A percentile compares a stretch with the other conserved stretches of the same genome.
These are phyloP conservation scores for Okamejei kenojei DNA, from an alignment of 2,797 vertebrate genomes.

Conservation along the genomic window DNA sequence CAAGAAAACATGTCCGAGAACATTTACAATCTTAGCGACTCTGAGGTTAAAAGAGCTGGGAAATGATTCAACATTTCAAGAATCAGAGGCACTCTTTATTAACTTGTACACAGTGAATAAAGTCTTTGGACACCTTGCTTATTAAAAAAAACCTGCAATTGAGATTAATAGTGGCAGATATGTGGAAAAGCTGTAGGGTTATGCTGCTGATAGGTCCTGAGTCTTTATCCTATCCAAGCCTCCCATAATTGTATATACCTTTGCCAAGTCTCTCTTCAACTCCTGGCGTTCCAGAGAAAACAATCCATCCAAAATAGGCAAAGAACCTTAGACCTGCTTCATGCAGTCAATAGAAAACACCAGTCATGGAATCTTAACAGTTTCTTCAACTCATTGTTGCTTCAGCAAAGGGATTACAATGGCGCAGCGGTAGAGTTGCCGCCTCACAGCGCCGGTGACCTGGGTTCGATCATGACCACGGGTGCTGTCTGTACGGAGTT, in stretches of 20 bases:
- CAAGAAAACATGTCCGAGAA: not conserved
- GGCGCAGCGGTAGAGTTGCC: too few species aligned
- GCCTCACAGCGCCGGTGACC: too few species aligned
- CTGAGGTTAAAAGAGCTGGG: not conserved
- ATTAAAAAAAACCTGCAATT: not conserved
- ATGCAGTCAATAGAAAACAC: not conserved
- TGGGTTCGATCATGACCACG: too few species aligned
- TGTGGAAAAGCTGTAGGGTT: not conserved
- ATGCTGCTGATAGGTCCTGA: too few species aligned
- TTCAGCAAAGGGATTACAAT: too few species aligned
- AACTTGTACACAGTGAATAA: not conserved
- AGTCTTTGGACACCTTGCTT: not conserved
- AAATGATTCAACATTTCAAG: conserved; percentile 4
- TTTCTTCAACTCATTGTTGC: not conserved
- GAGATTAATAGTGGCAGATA: not conserved
- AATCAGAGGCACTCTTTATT: not conserved
- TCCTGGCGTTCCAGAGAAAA: too few species aligned
- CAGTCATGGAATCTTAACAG: not conserved
- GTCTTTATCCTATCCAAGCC: too few species aligned
- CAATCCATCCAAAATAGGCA: not conserved
- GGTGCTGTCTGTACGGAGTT: too few species aligned
- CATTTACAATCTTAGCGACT: not conserved
- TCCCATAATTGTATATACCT: too few species aligned
- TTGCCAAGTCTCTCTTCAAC: too few species aligned
- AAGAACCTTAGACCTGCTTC: not conserved